Evolutionary conservation across 1,140 invertebrate species (phyloP).

Genomic region (Ostrea edulis): DNA sequence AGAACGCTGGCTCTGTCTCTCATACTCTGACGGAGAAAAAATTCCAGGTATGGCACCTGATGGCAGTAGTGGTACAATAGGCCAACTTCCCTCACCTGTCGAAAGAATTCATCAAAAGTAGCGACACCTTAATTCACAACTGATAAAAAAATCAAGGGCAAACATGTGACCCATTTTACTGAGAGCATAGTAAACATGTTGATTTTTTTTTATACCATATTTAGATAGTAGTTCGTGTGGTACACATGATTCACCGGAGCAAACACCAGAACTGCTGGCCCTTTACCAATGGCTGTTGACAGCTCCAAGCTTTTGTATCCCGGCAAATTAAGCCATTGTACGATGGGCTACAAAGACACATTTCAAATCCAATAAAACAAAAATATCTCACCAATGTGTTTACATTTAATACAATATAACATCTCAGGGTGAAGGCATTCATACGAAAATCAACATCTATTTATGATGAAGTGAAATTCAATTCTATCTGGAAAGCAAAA

Average conservation of each 20-base stretch:
- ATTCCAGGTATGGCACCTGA: conserved; percentile 35
- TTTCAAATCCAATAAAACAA: too few relatives aligned
- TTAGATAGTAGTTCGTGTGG: conserved; percentile 68
- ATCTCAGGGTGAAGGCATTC: too few relatives aligned
- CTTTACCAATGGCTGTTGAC: conserved; percentile 69
- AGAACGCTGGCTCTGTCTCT: conserved; percentile 20
- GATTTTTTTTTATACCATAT: conserved; percentile 65
- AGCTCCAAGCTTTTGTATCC: conserved; percentile 75
- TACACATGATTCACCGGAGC: conserved; percentile 72
- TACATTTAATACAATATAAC: too few relatives aligned
- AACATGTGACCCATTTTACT: too few relatives aligned
- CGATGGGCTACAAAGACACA: conserved; percentile 62
- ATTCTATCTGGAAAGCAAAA: too few relatives aligned
- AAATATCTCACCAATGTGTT: too few relatives aligned
- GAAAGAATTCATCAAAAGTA: conserved; percentile 32
- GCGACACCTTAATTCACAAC: too few relatives aligned
- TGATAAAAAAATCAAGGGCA: too few relatives aligned
- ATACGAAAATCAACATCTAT: too few relatives aligned
- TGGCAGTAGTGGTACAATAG: conserved; percentile 75
- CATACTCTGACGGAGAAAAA: conserved; percentile 2
- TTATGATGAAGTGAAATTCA: too few relatives aligned
- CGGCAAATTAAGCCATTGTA: conserved; percentile 73
- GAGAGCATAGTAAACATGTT: too few relatives aligned
- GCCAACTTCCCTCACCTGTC: conserved; percentile 77
- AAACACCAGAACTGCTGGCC: conserved; percentile 75